Percentiles rank a stretch among this genome's conserved stretches.
These are phyloP conservation scores for Drosophila sechellia DNA, from an alignment of 1,140 invertebrate species.

Conservation along the genomic window DNA sequence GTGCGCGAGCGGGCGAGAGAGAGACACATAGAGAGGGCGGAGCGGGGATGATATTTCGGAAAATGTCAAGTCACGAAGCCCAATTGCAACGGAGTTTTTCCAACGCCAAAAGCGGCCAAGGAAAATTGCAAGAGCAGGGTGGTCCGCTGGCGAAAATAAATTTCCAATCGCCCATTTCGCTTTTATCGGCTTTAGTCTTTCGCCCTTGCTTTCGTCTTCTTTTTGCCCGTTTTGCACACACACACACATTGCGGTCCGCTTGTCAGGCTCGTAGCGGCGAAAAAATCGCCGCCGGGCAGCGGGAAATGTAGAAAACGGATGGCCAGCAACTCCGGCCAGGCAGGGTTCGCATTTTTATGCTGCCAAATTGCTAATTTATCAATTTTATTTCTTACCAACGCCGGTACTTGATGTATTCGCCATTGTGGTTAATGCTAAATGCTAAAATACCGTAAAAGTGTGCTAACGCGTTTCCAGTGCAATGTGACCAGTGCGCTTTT, in stretches of 20 bases:
- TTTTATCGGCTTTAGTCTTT: conserved; percentile 68
- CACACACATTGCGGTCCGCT: conserved; percentile 31
- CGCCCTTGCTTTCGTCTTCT: conserved; percentile 55
- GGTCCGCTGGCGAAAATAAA: conserved; percentile 25
- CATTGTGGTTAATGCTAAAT: conserved; percentile 72
- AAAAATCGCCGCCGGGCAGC: conserved; percentile 15
- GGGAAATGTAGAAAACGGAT: conserved; percentile 22
- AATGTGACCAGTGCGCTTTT: neutral
- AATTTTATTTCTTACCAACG: conserved; percentile 84
- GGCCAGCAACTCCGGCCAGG: conserved; percentile 8
- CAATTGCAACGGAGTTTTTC: conserved; percentile 45
- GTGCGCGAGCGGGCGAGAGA: conserved; percentile 5
- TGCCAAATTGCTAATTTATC: conserved; percentile 66
- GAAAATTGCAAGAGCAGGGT: conserved; percentile 20
- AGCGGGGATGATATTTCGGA: conserved; percentile 38
- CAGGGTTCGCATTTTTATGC: conserved; percentile 35
- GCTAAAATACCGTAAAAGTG: neutral
- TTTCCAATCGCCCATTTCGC: conserved; percentile 37
- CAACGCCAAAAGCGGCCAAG: conserved; percentile 12
- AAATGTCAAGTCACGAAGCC: conserved; percentile 78
- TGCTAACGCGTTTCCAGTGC: neutral
- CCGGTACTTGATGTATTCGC: conserved; percentile 84
- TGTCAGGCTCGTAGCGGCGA: conserved; percentile 7
- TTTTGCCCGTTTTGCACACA: conserved; percentile 68
- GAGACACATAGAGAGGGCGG: conserved; percentile 2